Percentiles rank a stretch among this genome's conserved stretches.
Conservation (phyloP, 1,140 invertebrate species). For the Leguminivora glycinivorella region DNA sequence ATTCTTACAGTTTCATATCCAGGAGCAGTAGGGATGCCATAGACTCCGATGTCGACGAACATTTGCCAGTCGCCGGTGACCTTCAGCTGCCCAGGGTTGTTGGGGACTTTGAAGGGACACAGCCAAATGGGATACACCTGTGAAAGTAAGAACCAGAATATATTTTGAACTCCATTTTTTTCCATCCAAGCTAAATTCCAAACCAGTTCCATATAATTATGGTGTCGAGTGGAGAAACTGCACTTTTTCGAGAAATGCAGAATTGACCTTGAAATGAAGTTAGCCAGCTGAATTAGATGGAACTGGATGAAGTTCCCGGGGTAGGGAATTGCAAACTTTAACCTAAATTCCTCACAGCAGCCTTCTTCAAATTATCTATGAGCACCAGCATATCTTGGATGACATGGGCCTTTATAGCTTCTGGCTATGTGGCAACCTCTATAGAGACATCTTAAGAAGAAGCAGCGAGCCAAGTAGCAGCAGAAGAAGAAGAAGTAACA, state of each 20-base stretch:
- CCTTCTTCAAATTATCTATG: constrained; percentile 80
- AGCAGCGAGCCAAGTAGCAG: constrained; percentile 87
- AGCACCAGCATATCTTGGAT: constrained; percentile 93
- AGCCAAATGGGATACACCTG: constrained; percentile 92
- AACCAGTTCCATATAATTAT: too few species aligned
- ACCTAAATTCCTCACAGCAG: too few species aligned
- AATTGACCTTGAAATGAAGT: too few species aligned
- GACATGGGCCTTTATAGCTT: constrained; percentile 86
- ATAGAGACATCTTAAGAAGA: too few species aligned
- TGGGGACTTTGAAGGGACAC: constrained; percentile 87
- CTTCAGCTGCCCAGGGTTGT: constrained; percentile 86
- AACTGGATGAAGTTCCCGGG: too few species aligned
- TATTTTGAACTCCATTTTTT: background rate
- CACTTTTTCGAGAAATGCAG: too few species aligned
- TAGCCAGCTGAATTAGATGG: too few species aligned
- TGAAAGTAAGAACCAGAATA: constrained; percentile 30
- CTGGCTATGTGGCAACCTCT: constrained; percentile 90
- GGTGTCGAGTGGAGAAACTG: too few species aligned
- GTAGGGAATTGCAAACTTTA: too few species aligned
- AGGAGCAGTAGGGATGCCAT: constrained; percentile 85
- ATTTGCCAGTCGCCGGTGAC: constrained; percentile 79
- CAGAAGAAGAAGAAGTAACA: constrained; percentile 87
- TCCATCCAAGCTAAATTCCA: too few species aligned
- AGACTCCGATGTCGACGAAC: constrained; percentile 90
- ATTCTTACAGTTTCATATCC: constrained; percentile 81